Conservation (phyloP, 1,140 invertebrate species). For the Drosophila lowei region DNA sequence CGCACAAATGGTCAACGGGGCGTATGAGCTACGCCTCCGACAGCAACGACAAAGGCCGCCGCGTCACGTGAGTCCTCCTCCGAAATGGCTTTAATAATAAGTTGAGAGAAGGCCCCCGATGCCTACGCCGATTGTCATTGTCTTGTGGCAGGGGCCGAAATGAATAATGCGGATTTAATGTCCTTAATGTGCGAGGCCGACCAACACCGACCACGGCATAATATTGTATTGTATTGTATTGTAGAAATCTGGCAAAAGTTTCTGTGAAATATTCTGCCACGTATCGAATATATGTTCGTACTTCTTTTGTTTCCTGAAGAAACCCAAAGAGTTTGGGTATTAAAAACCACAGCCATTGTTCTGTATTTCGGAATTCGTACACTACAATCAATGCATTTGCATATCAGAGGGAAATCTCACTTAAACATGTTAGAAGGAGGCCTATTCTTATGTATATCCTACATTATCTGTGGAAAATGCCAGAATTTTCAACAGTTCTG, state of each 20-base stretch:
- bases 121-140: conserved; percentile 44
- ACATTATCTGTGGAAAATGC: too few species aligned
- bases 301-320: neutral
- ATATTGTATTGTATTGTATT: too few species aligned
- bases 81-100: conserved; percentile 56
- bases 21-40: conserved; percentile 53
- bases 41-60: neutral
- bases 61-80: conserved; percentile 46
- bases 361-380: too few species aligned
- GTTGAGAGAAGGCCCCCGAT: conserved; percentile 17
- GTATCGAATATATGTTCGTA: neutral
- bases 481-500: neutral
- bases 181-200: conserved; percentile 60
- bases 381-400: too few species aligned
- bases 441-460: too few species aligned
- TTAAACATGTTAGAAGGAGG: too few species aligned
- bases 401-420: too few species aligned
- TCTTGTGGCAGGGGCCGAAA: conserved; percentile 35
- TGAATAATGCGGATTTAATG: conserved; percentile 70
- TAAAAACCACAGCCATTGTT: too few species aligned
- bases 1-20: conserved; percentile 57
- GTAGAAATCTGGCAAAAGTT: conserved; percentile 6
- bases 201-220: conserved; percentile 14
- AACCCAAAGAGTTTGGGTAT: too few species aligned
- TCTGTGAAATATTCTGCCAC: conserved; percentile 21